Evolutionary conservation across 1,140 invertebrate genomes (phyloP).

Genomic region (Cydia pomonella): DNA sequence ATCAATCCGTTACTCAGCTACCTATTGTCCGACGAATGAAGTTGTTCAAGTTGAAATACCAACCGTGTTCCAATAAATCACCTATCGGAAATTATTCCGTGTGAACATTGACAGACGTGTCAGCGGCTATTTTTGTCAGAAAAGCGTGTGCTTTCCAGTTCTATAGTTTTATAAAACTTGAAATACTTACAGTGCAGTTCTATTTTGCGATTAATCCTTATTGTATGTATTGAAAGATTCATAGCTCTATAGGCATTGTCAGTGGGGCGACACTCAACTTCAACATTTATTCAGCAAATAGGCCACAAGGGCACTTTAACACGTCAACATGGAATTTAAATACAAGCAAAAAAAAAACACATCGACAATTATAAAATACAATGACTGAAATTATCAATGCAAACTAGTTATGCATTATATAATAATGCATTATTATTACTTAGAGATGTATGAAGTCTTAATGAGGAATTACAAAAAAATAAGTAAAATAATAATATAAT

Average conservation of each 20-base stretch:
- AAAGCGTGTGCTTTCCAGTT: background rate
- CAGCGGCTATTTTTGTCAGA: background rate
- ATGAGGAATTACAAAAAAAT: no score
- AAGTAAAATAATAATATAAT: no score
- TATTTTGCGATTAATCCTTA: background rate
- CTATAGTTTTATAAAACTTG: background rate
- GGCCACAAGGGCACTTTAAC: no score
- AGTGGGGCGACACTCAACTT: no score
- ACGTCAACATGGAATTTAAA: no score
- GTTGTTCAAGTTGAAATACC: constrained; percentile 11
- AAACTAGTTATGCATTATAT: no score
- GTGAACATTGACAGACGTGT: constrained; percentile 4
- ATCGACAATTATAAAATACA: no score
- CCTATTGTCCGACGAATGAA: background rate
- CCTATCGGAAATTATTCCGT: background rate
- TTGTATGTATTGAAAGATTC: background rate
- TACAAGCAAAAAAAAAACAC: no score
- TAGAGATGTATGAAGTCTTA: no score
- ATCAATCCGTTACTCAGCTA: background rate
- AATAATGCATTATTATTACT: no score
- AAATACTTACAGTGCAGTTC: background rate
- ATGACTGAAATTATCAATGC: no score
- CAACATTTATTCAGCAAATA: no score
- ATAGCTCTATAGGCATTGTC: background rate
- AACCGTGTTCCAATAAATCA: constrained; percentile 8